Percentiles rank a stretch among this genome's conserved stretches.
These are phyloP conservation scores for Cydia amplana DNA, from an alignment of 1,140 invertebrate genomes.

Conservation along the genomic window DNA sequence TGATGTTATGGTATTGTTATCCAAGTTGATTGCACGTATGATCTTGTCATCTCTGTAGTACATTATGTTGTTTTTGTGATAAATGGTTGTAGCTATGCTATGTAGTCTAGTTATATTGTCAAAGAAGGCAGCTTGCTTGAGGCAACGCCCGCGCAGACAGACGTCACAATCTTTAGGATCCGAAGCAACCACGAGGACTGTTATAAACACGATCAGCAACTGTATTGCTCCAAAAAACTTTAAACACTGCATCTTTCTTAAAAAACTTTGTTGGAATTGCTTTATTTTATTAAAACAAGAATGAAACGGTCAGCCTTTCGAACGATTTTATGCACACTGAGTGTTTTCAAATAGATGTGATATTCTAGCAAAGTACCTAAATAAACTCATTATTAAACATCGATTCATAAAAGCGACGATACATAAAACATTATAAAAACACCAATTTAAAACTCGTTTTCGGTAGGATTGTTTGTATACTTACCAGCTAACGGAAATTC, in stretches of 20 bases:
- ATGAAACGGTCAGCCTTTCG: no score
- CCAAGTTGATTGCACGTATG: not conserved
- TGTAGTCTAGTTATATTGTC: not conserved
- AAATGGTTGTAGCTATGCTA: not conserved
- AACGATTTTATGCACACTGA: no score
- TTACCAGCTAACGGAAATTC: not conserved
- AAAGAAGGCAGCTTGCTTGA: not conserved
- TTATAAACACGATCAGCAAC: not conserved
- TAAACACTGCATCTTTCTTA: no score
- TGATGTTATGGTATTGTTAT: not conserved
- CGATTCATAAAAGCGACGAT: no score
- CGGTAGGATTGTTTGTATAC: not conserved
- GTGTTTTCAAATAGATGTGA: no score
- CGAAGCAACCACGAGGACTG: not conserved
- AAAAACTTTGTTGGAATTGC: no score
- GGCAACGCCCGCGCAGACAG: not conserved
- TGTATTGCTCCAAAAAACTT: no score
- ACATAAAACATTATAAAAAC: no score
- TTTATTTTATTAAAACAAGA: no score
- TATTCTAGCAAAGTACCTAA: no score
- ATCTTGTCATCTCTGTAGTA: not conserved
- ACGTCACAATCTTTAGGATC: not conserved
- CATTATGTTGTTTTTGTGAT: slow-evolving; percentile 5
- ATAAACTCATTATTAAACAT: no score
- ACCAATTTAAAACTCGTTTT: no score